These are phyloP conservation scores for Miniopterus natalensis DNA, from an alignment of 2,113 vertebrate genomes.

Conservation along the genomic window DNA sequence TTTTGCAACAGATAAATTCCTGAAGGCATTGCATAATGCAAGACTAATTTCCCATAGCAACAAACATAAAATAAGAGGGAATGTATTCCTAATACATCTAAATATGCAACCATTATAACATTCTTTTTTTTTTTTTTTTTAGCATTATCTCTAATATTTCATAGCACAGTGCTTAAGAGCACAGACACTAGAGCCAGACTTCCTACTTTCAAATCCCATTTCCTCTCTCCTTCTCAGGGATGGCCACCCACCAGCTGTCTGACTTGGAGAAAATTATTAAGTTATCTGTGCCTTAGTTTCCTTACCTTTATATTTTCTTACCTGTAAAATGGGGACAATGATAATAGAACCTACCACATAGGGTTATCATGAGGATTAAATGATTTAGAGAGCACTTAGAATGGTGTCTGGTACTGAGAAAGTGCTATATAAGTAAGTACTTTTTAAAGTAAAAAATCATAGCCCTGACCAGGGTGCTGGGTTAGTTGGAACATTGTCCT, in stretches of 20 bases:
- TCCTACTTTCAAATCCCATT: background rate
- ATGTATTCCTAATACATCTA: background rate
- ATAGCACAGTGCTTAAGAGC: background rate
- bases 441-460: no score
- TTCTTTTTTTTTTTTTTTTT: no score
- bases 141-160: no score
- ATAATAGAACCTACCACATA: background rate
- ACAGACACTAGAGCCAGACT: background rate
- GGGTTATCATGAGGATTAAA: background rate
- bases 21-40: no score
- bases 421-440: background rate
- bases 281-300: background rate
- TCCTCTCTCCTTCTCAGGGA: no score
- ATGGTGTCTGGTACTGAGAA: background rate
- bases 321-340: background rate
- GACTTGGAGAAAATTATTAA: background rate
- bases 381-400: background rate
- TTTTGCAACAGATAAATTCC: no score
- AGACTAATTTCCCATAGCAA: background rate
- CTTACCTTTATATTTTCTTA: background rate
- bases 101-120: background rate
- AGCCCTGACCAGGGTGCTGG: no score
- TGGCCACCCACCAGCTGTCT: background rate
- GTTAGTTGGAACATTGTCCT: no score
- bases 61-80: background rate